These are phyloP conservation scores for Euplagia quadripunctaria DNA, from an alignment of 2,888 invertebrate species.

Conservation along the genomic window DNA sequence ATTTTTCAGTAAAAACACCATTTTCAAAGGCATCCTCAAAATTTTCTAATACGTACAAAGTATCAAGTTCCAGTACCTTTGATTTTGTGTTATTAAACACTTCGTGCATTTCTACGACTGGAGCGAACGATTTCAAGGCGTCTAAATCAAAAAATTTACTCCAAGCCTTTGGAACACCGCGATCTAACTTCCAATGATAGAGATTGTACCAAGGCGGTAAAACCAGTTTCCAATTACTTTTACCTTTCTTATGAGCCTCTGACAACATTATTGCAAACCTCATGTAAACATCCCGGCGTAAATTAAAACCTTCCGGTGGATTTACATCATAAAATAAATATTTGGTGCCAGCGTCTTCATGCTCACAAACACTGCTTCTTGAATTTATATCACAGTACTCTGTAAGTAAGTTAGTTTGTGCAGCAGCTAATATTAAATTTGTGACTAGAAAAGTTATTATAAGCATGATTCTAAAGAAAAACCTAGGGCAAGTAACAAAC, in stretches of 20 bases:
- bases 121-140: constrained; percentile 92
- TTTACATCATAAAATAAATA: constrained; percentile 98
- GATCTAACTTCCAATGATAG: constrained; percentile 94
- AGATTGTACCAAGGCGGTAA: constrained; percentile 97
- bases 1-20: constrained; percentile 94
- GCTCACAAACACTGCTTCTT: constrained; percentile 41
- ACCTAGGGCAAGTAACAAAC: not conserved
- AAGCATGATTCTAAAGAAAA: constrained; percentile 30
- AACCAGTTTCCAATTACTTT: constrained; percentile 89
- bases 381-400: constrained; percentile 53
- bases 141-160: constrained; percentile 93
- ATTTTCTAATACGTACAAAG: constrained; percentile 93
- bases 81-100: constrained; percentile 82
- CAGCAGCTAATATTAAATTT: constrained; percentile 40
- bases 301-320: constrained; percentile 98
- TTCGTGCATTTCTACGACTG: constrained; percentile 95
- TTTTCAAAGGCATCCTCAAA: constrained; percentile 94
- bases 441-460: constrained; percentile 31
- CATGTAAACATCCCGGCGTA: constrained; percentile 98
- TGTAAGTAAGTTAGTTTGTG: constrained; percentile 33
- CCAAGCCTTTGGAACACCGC: constrained; percentile 92
- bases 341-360: constrained; percentile 69
- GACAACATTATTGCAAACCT: constrained; percentile 95
- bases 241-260: constrained; percentile 86
- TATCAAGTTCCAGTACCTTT: constrained; percentile 88